These are phyloP conservation scores for Apantesis nais DNA, from an alignment of 2,888 invertebrate species.

Conservation along the genomic window DNA sequence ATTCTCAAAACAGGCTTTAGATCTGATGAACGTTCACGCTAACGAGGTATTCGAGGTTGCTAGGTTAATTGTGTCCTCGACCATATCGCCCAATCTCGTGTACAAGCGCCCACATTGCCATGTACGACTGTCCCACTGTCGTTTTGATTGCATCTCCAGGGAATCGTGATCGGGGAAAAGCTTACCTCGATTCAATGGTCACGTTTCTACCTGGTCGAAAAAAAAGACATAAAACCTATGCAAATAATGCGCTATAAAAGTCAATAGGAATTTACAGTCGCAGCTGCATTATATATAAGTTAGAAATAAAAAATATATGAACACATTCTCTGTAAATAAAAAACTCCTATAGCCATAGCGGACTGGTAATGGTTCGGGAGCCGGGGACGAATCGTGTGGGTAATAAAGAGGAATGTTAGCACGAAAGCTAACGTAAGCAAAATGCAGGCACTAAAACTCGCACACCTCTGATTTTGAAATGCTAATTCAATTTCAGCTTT, in stretches of 20 bases:
- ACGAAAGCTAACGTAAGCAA: slow-evolving; percentile 54
- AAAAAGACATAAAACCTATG: slow-evolving; percentile 59
- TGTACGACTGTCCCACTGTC: slow-evolving; percentile 61
- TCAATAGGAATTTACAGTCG: slow-evolving; percentile 57
- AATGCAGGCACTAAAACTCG: slow-evolving; percentile 59
- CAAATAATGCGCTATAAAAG: slow-evolving; percentile 70
- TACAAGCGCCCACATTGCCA: slow-evolving; percentile 54
- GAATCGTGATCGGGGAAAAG: slow-evolving; percentile 74
- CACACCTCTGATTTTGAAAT: slow-evolving; percentile 58
- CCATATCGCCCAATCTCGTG: slow-evolving; percentile 47
- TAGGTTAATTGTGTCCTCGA: slow-evolving; percentile 68
- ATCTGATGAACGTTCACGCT: slow-evolving; percentile 51
- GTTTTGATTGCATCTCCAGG: slow-evolving; percentile 65
- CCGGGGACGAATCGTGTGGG: slow-evolving; percentile 50
- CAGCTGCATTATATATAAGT: slow-evolving; percentile 54
- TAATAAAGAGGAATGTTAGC: slow-evolving; percentile 63
- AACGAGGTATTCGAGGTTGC: slow-evolving; percentile 63
- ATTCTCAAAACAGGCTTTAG: slow-evolving; percentile 35
- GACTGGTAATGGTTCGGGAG: slow-evolving; percentile 44
- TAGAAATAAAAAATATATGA: slow-evolving; percentile 49
- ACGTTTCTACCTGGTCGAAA: slow-evolving; percentile 72
- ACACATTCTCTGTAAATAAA: slow-evolving; percentile 29
- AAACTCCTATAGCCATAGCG: slow-evolving; percentile 37
- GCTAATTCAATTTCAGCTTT: slow-evolving; percentile 67
- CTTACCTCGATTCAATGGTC: slow-evolving; percentile 64